These are phyloP conservation scores for Caenorhabditis sp. DNA, from an alignment of 2,888 invertebrate genomes.

Conservation along the genomic window DNA sequence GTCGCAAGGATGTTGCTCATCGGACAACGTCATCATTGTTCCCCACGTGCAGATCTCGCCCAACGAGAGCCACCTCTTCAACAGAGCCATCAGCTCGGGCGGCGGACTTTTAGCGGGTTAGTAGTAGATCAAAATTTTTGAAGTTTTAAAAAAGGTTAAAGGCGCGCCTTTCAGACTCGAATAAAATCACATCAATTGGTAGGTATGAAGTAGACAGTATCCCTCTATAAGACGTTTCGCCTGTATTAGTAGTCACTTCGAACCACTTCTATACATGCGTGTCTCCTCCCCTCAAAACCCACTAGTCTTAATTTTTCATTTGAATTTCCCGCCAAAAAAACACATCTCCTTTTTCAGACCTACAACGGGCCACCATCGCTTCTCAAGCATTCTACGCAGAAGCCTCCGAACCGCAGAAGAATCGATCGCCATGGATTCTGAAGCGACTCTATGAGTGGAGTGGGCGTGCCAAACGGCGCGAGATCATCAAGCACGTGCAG, in stretches of 20 bases:
- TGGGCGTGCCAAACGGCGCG: slow-evolving; percentile 84
- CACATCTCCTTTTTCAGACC: slow-evolving; percentile 73
- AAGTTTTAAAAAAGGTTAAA: too few relatives aligned
- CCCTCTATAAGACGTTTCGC: too few relatives aligned
- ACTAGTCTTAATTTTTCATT: slow-evolving; percentile 9
- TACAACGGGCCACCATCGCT: slow-evolving; percentile 83
- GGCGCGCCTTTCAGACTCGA: slow-evolving; percentile 40
- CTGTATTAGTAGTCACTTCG: too few relatives aligned
- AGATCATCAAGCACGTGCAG: slow-evolving; percentile 82
- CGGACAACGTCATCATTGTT: slow-evolving; percentile 82
- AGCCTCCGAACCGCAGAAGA: slow-evolving; percentile 74
- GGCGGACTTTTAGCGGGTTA: slow-evolving; percentile 82
- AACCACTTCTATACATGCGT: slow-evolving; percentile 29
- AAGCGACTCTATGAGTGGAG: slow-evolving; percentile 85
- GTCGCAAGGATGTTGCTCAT: slow-evolving; percentile 71
- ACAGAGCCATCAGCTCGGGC: slow-evolving; percentile 82
- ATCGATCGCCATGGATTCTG: slow-evolving; percentile 83
- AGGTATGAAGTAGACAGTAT: slow-evolving; percentile 18
- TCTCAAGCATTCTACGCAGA: slow-evolving; percentile 83
- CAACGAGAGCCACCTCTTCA: slow-evolving; percentile 81
- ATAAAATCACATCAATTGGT: slow-evolving; percentile 52
- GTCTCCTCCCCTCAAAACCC: background rate
- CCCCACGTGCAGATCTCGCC: slow-evolving; percentile 82
- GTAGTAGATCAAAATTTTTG: too few relatives aligned
- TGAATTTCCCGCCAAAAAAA: background rate